Percentiles rank a stretch among this genome's conserved stretches.
Conservation (phyloP, 2,888 invertebrate species). For the Meloe dianella region DNA sequence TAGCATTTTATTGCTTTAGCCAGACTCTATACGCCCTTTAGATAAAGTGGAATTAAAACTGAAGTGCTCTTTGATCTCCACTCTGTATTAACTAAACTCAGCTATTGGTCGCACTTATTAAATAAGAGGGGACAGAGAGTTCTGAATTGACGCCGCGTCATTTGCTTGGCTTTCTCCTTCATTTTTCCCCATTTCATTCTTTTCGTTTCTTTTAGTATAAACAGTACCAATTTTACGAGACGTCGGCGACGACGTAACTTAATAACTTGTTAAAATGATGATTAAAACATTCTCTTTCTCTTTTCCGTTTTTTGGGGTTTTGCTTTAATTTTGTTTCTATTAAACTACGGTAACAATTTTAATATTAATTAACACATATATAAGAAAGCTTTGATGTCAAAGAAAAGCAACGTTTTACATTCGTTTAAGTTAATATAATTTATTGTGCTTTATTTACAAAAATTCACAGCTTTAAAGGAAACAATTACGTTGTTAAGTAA, state of each 20-base stretch:
- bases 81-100: constrained; percentile 59
- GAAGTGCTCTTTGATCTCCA: constrained; percentile 63
- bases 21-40: constrained; percentile 60
- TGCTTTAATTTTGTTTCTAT: constrained; percentile 52
- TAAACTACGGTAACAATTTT: constrained; percentile 51
- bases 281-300: constrained; percentile 52
- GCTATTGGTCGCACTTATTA: constrained; percentile 59
- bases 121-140: constrained; percentile 52
- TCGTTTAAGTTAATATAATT: constrained; percentile 48
- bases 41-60: constrained; percentile 67
- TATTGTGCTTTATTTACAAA: constrained; percentile 59
- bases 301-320: constrained; percentile 37
- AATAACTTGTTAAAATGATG: constrained; percentile 54
- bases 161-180: constrained; percentile 28
- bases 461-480: constrained; percentile 58
- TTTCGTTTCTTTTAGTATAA: constrained; percentile 36
- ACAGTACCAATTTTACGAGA: constrained; percentile 17
- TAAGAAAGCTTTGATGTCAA: constrained; percentile 43
- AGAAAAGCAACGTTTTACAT: constrained; percentile 33
- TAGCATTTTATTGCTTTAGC: constrained; percentile 73
- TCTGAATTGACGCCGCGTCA: constrained; percentile 14
- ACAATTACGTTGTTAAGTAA: constrained; percentile 36
- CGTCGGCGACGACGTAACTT: constrained; percentile 36
- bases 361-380: constrained; percentile 49
- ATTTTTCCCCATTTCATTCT: constrained; percentile 35